Evolutionary conservation across 37 sponge, comb jelly and placozoan species (phyloP), one percentile per base, ranked within the genome.

Genomic region (Trichoplax adhaerens): DNA sequence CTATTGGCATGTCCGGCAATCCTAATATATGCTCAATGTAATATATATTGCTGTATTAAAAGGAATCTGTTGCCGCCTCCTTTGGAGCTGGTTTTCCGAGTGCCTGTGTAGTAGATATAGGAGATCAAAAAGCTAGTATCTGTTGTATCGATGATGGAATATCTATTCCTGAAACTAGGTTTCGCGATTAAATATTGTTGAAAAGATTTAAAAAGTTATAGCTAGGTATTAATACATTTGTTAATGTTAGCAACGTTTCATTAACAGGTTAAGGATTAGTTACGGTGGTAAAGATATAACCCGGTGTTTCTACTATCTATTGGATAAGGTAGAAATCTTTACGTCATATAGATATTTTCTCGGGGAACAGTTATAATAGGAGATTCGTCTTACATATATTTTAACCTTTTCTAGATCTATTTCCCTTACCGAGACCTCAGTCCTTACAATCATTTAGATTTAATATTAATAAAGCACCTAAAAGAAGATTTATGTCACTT

Each of bases 131-230:
- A 59, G 85, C 83, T 4, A 74, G 76, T 65, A 71, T 93, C n/a
- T 82, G 80, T 65, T 93, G 94, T 78, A 80, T 93, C 50, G 94
- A 93, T 69, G 94, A 93, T 66, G 94, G 94, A 48, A 75, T 88
- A 60, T 86, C 89, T 53, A 88, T 84, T 61, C 90, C 90, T 4
- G 76, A 81, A 59, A 86, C 94, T 46, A 85, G 91, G 86, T 89
- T 57, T 29, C 0, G 29, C 29, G 29, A 29, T 29, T 29, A 29
- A 29, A 29, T 29, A 29, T 29, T 29, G 29, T 29, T 29, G 29
- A 29, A 29, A 29, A 29, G 29, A 29, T 29, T 29, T 29, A 29
- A 29, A 29, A 29, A 29, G 29, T 29, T 29, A 29, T 29, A 29
- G 29, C 29, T 29, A 29, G 29, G 29, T 29, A 29, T 29, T 29